Conservation (phyloP, 2,113 vertebrate genomes). For the Trinectes maculatus region DNA sequence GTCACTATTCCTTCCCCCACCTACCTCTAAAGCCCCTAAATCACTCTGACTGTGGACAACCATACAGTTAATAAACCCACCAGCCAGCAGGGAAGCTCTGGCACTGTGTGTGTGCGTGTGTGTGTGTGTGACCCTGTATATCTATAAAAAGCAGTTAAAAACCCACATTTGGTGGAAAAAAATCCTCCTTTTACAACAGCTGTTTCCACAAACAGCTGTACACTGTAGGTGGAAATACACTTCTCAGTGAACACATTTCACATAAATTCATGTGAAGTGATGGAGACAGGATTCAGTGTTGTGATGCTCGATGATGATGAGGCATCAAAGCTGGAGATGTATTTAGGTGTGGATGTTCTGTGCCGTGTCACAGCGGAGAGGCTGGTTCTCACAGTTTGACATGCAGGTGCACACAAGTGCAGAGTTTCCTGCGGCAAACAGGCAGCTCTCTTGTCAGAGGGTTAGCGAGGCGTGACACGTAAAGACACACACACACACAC, state of each 20-base stretch:
- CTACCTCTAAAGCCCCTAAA: constrained; percentile 51
- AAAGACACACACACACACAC: constrained; percentile 42
- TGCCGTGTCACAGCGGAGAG: constrained; percentile 54
- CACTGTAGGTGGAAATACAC: neutral
- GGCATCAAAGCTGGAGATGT: constrained; percentile 28
- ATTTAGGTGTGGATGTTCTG: constrained; percentile 58
- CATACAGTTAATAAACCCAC: constrained; percentile 62
- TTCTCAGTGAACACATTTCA: constrained; percentile 3
- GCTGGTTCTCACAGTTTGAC: constrained; percentile 70
- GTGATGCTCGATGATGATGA: constrained; percentile 33
- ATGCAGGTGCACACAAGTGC: constrained; percentile 70
- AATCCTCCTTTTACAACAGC: neutral
- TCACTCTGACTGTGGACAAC: constrained; percentile 52
- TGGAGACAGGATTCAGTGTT: constrained; percentile 34
- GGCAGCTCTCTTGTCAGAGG: constrained; percentile 70
- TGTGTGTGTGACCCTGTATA: constrained; percentile 11
- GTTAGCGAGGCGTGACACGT: constrained; percentile 69
- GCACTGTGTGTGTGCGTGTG: neutral
- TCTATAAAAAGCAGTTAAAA: constrained; percentile 29
- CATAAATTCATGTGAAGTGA: constrained; percentile 17
- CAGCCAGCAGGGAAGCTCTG: constrained; percentile 28
- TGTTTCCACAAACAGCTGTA: constrained; percentile 3
- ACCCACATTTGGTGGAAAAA: constrained; percentile 12
- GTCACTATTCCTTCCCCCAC: constrained; percentile 16
- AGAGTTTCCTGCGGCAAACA: constrained; percentile 67